phyloP scores from a whole-genome alignment of 2,113 vertebrate genomes.

The Halcyon senegalensis region DNA sequence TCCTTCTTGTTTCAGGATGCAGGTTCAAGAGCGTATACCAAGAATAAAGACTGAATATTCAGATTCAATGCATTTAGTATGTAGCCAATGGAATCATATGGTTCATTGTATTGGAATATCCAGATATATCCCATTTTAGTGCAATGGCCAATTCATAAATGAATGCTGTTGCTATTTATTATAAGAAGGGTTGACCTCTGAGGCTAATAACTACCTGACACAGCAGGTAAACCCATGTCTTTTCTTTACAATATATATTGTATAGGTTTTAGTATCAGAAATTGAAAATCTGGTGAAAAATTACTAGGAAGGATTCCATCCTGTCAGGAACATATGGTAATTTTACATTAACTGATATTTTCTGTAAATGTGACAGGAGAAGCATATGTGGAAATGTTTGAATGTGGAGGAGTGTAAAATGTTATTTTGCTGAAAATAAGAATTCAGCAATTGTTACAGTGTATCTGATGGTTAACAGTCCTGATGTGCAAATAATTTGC shows the following conservation, averaged over 20 bases:
- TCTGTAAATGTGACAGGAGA: conserved; percentile 19
- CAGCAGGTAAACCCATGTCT: background rate
- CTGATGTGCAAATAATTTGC: background rate
- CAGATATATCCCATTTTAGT: background rate
- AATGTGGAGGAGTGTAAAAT: background rate
- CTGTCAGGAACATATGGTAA: conserved; percentile 13
- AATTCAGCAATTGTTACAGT: background rate
- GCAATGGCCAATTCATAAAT: background rate
- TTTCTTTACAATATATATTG: background rate
- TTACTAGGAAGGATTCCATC: background rate
- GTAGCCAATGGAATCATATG: background rate
- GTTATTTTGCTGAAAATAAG: conserved; percentile 37
- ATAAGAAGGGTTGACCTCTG: background rate
- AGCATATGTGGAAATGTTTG: conserved; percentile 41
- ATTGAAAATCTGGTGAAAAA: background rate
- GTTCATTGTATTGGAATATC: background rate
- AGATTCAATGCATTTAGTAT: background rate
- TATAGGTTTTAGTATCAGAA: background rate
- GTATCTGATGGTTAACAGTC: background rate
- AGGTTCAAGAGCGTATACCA: background rate
- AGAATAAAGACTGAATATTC: background rate
- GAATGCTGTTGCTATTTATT: background rate
- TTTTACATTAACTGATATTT: background rate
- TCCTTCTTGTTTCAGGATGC: background rate
- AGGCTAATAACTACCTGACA: background rate